These are phyloP conservation scores for Hippopotamyrus pictus DNA, from an alignment of 2,797 vertebrate species.

Conservation along the genomic window DNA sequence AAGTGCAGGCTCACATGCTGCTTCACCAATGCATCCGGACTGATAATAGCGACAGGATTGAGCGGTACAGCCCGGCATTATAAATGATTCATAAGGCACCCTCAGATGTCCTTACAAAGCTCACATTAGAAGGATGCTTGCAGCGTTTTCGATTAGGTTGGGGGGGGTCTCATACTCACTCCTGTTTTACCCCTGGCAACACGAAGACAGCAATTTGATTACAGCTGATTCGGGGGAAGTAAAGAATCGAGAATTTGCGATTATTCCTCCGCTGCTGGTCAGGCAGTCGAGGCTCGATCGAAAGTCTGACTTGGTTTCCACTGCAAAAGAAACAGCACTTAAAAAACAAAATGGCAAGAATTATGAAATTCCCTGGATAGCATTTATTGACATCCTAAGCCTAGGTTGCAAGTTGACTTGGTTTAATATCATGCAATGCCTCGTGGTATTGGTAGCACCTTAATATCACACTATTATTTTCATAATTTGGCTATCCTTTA, in stretches of 20 bases:
- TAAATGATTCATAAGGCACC: conserved; percentile 25
- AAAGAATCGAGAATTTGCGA: neutral
- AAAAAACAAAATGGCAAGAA: neutral
- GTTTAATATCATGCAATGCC: neutral
- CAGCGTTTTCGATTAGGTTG: conserved; percentile 18
- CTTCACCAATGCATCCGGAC: conserved; percentile 2
- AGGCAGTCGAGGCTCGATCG: neutral
- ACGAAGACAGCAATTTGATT: conserved; percentile 17
- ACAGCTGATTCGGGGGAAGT: neutral
- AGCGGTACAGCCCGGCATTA: conserved; percentile 11
- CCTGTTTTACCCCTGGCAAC: conserved; percentile 4
- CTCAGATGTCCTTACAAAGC: conserved; percentile 24
- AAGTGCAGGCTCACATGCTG: conserved; percentile 7
- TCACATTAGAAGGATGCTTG: conserved; percentile 22
- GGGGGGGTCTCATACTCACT: conserved; percentile 8
- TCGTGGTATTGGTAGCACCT: neutral
- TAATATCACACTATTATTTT: neutral
- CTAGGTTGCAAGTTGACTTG: neutral
- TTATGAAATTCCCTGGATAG: neutral
- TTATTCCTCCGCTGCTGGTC: conserved; percentile 4
- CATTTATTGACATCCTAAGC: neutral
- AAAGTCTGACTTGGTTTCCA: neutral
- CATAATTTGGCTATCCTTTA: conserved; percentile 1
- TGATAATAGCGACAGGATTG: conserved; percentile 22
- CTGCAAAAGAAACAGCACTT: neutral